Conservation (phyloP, 2,113 vertebrate genomes). For the Thoracochromis brauschi region DNA sequence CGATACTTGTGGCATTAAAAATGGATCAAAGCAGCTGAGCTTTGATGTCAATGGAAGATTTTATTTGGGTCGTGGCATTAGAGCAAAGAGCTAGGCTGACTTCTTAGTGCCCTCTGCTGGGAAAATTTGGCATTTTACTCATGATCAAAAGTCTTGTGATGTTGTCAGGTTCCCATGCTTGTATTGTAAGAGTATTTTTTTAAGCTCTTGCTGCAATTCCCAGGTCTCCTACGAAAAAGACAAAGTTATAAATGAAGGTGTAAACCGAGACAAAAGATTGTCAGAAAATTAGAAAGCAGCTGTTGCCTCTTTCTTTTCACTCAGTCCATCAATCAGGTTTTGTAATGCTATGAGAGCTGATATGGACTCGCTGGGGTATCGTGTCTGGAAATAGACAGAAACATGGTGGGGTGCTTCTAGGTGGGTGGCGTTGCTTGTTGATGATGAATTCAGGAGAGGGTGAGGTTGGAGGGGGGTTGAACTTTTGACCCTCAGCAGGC, state of each 20-base stretch:
- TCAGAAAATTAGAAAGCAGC: slow-evolving; percentile 2
- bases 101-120: slow-evolving; percentile 58
- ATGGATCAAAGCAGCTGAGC: slow-evolving; percentile 66
- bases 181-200: not conserved
- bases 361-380: slow-evolving; percentile 7
- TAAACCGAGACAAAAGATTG: not conserved
- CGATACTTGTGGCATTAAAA: slow-evolving; percentile 67
- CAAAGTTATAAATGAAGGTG: not conserved
- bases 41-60: slow-evolving; percentile 68
- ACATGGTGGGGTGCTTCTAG: not conserved
- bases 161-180: not conserved
- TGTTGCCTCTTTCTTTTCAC: slow-evolving; percentile 1
- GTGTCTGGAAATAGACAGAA: not conserved
- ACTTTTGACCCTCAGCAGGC: slow-evolving; percentile 36
- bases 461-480: not conserved
- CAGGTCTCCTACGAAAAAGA: not conserved
- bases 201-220: not conserved
- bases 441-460: not conserved
- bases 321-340: slow-evolving; percentile 31
- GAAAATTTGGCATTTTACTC: not conserved
- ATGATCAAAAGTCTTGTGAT: not conserved
- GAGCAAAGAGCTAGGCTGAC: not conserved
- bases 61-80: slow-evolving; percentile 55
- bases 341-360: slow-evolving; percentile 31
- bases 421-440: not conserved